phyloP scores from a whole-genome alignment of 2,888 invertebrate genomes.

The Pterostichus madidus region DNA sequence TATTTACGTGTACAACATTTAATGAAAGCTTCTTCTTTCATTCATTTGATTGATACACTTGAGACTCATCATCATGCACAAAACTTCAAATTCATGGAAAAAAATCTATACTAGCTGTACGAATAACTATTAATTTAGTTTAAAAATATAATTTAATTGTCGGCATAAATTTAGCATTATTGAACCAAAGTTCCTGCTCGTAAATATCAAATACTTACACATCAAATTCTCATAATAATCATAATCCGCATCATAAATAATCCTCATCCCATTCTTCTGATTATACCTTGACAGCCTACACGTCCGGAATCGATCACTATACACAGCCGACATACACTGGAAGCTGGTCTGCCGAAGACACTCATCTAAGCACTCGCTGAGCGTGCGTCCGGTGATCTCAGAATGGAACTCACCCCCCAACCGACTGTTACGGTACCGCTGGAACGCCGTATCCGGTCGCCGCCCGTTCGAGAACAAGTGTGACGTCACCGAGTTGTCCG shows the following conservation, averaged over 20 bases:
- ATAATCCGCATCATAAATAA: slow-evolving; percentile 94
- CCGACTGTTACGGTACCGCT: slow-evolving; percentile 90
- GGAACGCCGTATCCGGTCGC: slow-evolving; percentile 93
- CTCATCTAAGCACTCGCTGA: slow-evolving; percentile 94
- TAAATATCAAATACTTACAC: slow-evolving; percentile 83
- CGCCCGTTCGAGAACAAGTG: slow-evolving; percentile 89
- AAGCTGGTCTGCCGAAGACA: slow-evolving; percentile 93
- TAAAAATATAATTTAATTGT: too few species aligned
- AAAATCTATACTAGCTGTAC: too few species aligned
- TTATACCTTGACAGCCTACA: slow-evolving; percentile 92
- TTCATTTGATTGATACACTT: too few species aligned
- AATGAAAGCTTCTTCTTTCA: too few species aligned
- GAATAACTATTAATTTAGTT: too few species aligned
- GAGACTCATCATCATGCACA: too few species aligned
- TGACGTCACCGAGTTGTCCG: slow-evolving; percentile 91
- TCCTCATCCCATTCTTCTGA: slow-evolving; percentile 91
- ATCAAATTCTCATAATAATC: slow-evolving; percentile 96
- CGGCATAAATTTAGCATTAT: too few species aligned
- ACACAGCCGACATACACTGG: slow-evolving; percentile 93
- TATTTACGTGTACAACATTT: too few species aligned
- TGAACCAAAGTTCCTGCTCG: background rate
- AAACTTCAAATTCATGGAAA: too few species aligned
- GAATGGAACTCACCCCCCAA: slow-evolving; percentile 94
- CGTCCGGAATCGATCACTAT: slow-evolving; percentile 91
- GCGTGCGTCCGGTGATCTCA: slow-evolving; percentile 91